Conservation (phyloP, 1,140 invertebrate genomes). For the Drosophila saltans region DNA sequence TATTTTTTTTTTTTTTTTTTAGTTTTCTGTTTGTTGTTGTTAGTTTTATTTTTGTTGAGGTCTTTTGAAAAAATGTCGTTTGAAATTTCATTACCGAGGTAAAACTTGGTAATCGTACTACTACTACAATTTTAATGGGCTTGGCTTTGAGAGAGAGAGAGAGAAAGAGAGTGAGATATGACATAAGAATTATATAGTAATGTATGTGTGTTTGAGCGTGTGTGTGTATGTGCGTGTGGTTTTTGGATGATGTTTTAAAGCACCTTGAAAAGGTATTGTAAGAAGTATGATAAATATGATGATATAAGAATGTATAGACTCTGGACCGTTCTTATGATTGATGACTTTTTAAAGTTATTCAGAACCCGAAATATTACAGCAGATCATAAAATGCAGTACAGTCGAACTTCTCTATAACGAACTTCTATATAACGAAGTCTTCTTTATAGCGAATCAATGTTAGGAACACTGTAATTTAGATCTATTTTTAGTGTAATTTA, state of each 20-base stretch:
- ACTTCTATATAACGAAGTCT: no score
- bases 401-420: no score
- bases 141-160: conserved; percentile 15
- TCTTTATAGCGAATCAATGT: no score
- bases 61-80: conserved; percentile 43
- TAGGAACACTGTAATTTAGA: no score
- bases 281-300: no score
- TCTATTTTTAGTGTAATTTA: no score
- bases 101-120: conserved; percentile 13
- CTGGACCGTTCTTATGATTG: no score
- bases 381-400: no score
- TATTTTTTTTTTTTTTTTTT: conserved; percentile 19
- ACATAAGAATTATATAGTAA: conserved; percentile 7
- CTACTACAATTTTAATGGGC: conserved; percentile 25
- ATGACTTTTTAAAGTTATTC: no score
- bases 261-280: neutral
- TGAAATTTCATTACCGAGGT: conserved; percentile 37
- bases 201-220: neutral
- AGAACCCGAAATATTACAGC: no score
- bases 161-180: neutral
- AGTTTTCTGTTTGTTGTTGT: no score
- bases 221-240: neutral
- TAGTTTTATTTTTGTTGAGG: conserved; percentile 12
- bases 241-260: neutral
- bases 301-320: no score